Evolutionary conservation across 37 sponge, comb jelly and placozoan species (phyloP).

Genomic region (Chondrosia reniformis): DNA sequence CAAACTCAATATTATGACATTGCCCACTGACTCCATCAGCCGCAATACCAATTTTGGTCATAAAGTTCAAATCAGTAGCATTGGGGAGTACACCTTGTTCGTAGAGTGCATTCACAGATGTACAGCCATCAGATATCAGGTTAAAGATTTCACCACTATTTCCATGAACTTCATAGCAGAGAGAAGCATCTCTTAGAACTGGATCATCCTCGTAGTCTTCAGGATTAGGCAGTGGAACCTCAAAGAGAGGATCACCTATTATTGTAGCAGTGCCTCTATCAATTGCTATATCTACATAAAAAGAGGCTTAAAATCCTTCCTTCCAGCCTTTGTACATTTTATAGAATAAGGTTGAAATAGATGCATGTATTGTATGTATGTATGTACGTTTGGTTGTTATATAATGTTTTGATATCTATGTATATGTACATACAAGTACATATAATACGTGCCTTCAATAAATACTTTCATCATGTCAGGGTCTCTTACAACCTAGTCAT

Average conservation of each 20-base stretch:
- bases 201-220: neutral
- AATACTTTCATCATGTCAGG: too few relatives aligned
- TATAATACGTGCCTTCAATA: too few relatives aligned
- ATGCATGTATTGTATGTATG: too few relatives aligned
- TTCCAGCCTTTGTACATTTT: too few relatives aligned
- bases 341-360: too few relatives aligned
- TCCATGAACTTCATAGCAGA: conserved; percentile 6
- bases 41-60: neutral
- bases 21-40: neutral
- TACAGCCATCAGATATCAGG: conserved; percentile 8
- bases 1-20: neutral
- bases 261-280: neutral
- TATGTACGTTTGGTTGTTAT: too few relatives aligned
- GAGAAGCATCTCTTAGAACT: conserved; percentile 7
- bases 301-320: too few relatives aligned
- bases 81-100: neutral
- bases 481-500: too few relatives aligned
- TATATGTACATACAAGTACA: too few relatives aligned
- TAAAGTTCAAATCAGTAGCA: neutral
- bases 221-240: neutral
- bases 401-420: too few relatives aligned
- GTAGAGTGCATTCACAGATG: conserved; percentile 17
- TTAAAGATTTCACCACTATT: neutral
- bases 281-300: too few relatives aligned
- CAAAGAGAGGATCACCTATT: neutral